Evolutionary conservation across 1,140 invertebrate species (phyloP), one percentile per base, ranked within the genome.

Genomic region (Pseudomyrmex pallidus): DNA sequence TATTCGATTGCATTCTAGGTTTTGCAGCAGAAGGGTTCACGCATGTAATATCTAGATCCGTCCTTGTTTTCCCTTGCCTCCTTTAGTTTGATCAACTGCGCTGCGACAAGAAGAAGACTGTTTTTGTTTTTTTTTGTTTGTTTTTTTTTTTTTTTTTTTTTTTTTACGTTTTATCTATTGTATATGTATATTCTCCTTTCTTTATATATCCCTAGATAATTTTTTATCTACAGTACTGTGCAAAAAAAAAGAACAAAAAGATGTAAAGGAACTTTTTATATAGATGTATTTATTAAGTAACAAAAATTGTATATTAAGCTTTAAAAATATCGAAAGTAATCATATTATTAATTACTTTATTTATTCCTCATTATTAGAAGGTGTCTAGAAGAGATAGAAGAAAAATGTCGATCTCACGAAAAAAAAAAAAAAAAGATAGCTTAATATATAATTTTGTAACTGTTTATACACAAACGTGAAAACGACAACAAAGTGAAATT

Each of bases 21-120:
- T 88, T 94, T 98, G 91, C 97, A 98, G 93, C 97, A 98, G 94
- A 98, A 98, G 94, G 97, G 97, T 87, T 98, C 97, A 90, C 95
- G 97, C 90, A 98, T 98, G 97, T 98, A 96, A 95, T 92, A 88
- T 91, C 89, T 91, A 92, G 89, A 91, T 87, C 87, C 83, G 91
- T 90, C 90, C 90, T 87, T 85, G 74, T 86, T 83, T 86, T 90
- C 87, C 84, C 84, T 88, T 86, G 88, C 84, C 87, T 91, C 90
- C 89, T 90, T 90, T 86, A 76, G 84, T 90, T 92, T 86, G 83
- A 88, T 83, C 88, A 89, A 83, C 89, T 90, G 82, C 73, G 87
- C 89, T 89, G 86, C 90, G 82, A 85, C 87, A 92, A 91, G 86
- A 91, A 13, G 73, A 93, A 93, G 92, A 92, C 91, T 90, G 90